Percentiles rank a stretch among this genome's conserved stretches.
Conservation (phyloP, 2,113 vertebrate genomes). For the Callorhinus ursinus region DNA sequence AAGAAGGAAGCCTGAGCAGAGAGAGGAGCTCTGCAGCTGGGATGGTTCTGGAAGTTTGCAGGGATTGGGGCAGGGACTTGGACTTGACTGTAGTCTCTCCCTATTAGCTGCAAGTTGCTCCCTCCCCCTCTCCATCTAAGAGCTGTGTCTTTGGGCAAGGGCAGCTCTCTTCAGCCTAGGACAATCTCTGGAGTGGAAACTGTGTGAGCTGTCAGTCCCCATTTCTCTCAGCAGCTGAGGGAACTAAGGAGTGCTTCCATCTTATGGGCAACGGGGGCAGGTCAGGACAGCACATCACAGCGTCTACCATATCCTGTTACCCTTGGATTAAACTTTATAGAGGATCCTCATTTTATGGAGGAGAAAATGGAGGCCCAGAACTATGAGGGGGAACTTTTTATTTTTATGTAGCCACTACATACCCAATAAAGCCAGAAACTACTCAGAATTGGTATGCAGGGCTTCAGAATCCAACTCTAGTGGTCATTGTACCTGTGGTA, state of each 20-base stretch:
- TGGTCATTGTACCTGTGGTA: not conserved
- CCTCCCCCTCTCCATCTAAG: fast-evolving
- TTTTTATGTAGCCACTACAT: not conserved
- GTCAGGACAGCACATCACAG: not conserved
- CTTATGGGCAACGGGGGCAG: not conserved
- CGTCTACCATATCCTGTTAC: not conserved
- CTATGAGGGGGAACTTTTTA: not conserved
- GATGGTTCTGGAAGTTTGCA: not conserved
- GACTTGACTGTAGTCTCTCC: not conserved
- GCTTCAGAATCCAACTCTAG: not conserved
- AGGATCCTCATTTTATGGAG: not conserved
- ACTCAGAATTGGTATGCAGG: not conserved
- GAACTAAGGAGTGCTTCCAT: not conserved
- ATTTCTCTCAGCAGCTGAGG: not conserved
- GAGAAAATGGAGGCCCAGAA: not conserved
- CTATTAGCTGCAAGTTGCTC: not conserved
- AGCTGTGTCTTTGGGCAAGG: not conserved
- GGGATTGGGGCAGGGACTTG: not conserved
- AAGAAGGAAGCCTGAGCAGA: not conserved
- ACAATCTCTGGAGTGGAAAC: not conserved
- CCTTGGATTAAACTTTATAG: not conserved
- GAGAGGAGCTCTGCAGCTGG: not conserved
- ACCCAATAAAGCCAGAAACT: not conserved
- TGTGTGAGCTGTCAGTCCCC: not conserved
- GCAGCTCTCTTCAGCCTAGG: not conserved